Conservation (phyloP, 2,113 vertebrate genomes). For the Coryphaenoides rupestris region DNA sequence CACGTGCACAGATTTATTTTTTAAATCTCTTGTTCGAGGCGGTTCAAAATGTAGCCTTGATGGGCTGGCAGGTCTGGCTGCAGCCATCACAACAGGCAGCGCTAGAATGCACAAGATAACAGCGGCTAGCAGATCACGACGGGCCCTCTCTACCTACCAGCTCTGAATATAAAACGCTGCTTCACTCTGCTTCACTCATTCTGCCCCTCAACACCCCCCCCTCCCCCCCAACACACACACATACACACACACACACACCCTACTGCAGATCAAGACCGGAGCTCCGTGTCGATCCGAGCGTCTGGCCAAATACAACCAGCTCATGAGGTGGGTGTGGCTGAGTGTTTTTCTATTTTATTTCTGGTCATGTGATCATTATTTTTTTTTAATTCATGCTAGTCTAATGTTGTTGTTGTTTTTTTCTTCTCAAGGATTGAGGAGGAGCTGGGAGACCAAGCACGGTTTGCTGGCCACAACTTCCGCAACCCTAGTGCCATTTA, state of each 20-base stretch:
- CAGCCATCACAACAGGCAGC: too few species aligned
- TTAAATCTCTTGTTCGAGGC: too few species aligned
- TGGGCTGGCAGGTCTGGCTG: too few species aligned
- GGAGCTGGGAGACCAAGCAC: slow-evolving; percentile 87
- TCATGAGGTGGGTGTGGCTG: slow-evolving; percentile 82
- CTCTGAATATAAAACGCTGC: background rate
- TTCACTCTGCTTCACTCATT: background rate
- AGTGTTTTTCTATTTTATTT: background rate
- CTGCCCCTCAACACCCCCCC: background rate
- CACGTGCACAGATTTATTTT: too few species aligned
- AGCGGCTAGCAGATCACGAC: background rate
- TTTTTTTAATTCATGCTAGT: slow-evolving; percentile 13
- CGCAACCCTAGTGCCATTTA: slow-evolving; percentile 89
- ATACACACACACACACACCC: too few species aligned
- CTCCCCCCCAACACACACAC: too few species aligned
- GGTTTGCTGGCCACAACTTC: slow-evolving; percentile 89
- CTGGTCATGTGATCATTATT: background rate
- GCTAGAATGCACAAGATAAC: too few species aligned
- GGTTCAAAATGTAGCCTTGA: too few species aligned
- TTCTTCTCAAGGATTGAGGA: slow-evolving; percentile 84
- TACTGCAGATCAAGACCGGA: slow-evolving; percentile 86
- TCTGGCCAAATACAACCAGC: slow-evolving; percentile 93
- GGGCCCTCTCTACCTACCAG: background rate
- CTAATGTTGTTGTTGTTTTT: slow-evolving; percentile 4
- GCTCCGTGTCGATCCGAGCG: slow-evolving; percentile 92